A percentile compares a stretch with the other conserved stretches of the same genome.
Conservation (phyloP, 2,113 vertebrate genomes). For the Noturus placidus region DNA sequence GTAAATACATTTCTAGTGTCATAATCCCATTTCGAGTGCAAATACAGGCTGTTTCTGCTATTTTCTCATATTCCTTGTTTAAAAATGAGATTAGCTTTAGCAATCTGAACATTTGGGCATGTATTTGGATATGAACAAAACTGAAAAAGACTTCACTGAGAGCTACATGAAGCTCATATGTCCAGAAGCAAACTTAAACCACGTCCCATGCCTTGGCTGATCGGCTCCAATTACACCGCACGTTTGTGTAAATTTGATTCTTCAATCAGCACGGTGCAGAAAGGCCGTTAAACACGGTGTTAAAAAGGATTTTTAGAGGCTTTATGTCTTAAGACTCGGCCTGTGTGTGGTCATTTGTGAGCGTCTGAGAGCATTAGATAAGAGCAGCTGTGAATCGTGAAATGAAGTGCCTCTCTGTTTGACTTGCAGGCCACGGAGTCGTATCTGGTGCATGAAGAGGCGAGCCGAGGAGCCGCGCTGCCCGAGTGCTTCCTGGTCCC, state of each 20-base stretch:
- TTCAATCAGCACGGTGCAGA: constrained; percentile 20
- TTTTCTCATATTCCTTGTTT: neutral
- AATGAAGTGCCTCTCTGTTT: constrained; percentile 47
- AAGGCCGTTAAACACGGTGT: neutral
- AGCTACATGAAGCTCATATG: neutral
- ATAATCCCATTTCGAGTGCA: neutral
- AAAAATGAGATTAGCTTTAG: neutral
- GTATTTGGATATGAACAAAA: neutral
- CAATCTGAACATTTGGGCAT: neutral
- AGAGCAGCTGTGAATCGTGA: constrained; percentile 40
- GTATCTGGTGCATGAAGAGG: constrained; percentile 78
- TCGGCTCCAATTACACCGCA: neutral
- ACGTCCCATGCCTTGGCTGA: neutral
- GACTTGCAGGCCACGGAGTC: constrained; percentile 75
- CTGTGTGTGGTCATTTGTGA: constrained; percentile 32
- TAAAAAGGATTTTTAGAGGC: constrained; percentile 12
- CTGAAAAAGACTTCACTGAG: neutral
- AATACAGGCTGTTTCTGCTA: neutral
- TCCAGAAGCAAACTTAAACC: neutral
- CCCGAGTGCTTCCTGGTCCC: constrained; percentile 80
- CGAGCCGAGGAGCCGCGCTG: constrained; percentile 73
- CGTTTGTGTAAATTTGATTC: constrained; percentile 21
- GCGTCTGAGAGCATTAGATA: constrained; percentile 39
- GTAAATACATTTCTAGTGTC: neutral
- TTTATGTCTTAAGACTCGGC: constrained; percentile 10